Base-by-base conservation (phyloP, 2,797 vertebrate species). In the Smutsia gigantea region DNA sequence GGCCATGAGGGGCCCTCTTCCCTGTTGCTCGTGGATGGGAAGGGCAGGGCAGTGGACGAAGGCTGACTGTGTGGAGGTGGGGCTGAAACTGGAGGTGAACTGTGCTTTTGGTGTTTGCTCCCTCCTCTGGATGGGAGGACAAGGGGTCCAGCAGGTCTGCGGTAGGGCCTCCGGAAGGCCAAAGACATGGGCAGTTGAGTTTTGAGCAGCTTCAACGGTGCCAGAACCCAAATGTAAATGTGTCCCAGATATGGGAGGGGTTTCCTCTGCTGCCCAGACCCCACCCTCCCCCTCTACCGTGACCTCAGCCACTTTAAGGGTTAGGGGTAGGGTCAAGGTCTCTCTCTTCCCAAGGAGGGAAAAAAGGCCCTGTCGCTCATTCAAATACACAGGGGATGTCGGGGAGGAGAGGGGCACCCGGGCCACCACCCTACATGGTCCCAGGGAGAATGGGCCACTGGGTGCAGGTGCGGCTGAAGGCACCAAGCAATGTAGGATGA, bases 1-100 rank as follows among this genome's bases (percentile, higher is more conserved):
- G 57, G 49, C 2, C 1, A 29, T 3, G 11, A 1, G 0, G 7
- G 77, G 21, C 5, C 27, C n/a, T 27, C 34, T 7, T 2, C 42
- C 5, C 19, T 12, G 25, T 37, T 51, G 39, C 21, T 11, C 14
- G n/a, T 49, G 2, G 9, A 25, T 14, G 18, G 49, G 87, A 21
- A 21, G 27, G 18, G 13, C 37, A 1, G 91, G 25, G 61, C 55
- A 72, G 61, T 13, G n/a, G 25, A 4, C 4, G 83, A 10, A 37
- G 10, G n/a, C 53, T 18, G 72, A 2, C 0, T 0, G 5, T 3
- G 2, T 12, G 39, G 31, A 59, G 17, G 34, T 29, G 13, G 29
- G 25, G n/a, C 11, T 5, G 5, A 11, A 34, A 7, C 17, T 15
- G 37, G n/a, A 10, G 11, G 53, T 5, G 15, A 23, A 71, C 3